Base-by-base conservation (phyloP, 2,113 vertebrate species). In the Centrocercus urophasianus region DNA sequence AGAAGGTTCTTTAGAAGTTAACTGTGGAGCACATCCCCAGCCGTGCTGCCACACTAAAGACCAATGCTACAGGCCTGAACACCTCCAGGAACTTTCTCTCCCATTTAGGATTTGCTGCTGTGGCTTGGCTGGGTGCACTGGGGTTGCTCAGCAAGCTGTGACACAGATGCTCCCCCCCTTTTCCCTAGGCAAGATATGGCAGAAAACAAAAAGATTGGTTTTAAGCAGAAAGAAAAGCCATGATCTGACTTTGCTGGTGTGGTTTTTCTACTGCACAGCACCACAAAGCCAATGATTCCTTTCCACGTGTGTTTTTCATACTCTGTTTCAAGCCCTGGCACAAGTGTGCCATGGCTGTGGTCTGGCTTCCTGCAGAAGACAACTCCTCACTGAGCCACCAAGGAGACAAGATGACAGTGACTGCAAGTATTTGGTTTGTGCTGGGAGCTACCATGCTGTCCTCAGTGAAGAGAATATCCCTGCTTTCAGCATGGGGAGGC, bases 111-210 rank as follows among this genome's bases (percentile, higher is more conserved):
- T 79, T 89, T 94, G 82, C 64, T 65, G 38, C 78, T 74, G 94
- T 72, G 95, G 91, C 90, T 89, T 93, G 95, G 96, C 96, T 75
- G 87, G 82, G 59, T 72, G 27, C 50, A 3, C 17, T n/a, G 7
- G 60, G 36, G 85, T 42, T 96, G 92, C 96, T 96, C 47, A 92
- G 84, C 56, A 87, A 97, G 96, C 96, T 96, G 87, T 87, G 92
- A 95, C 90, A 96, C 89, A 97, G 88, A 89, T 83, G 84, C 96
- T 96, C 96, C 96, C 89, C 92, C 74, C 88, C 94, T 79, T 45
- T 45, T 95, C 89, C 83, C 72, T 64, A 63, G 93, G 96, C 90
- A 94, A 95, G 86, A 88, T 8, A 52, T 3, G 13, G 76, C 82
- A 92, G 86, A 88, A 91, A 89, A 81, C 83, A 67, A 76, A 95